Percentiles rank a stretch among this genome's conserved stretches.
These are phyloP conservation scores for Galemys pyrenaicus DNA, from an alignment of 2,113 vertebrate species.

Conservation along the genomic window DNA sequence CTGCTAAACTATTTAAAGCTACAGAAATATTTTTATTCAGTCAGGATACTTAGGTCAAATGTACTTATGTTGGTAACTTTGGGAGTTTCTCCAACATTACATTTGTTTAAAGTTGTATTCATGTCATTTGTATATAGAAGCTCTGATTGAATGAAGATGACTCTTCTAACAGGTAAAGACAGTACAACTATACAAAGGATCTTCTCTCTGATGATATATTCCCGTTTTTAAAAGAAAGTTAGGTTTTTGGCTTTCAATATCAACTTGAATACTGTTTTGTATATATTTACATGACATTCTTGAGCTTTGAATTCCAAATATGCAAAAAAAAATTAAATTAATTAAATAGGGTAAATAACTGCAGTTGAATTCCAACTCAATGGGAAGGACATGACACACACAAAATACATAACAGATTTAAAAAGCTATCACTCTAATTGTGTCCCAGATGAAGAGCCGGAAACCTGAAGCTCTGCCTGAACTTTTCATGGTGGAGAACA, in stretches of 20 bases:
- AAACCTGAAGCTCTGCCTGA: conserved; percentile 15
- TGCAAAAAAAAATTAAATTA: conserved; percentile 69
- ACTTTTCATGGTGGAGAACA: neutral
- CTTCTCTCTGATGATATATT: neutral
- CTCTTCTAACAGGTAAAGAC: neutral
- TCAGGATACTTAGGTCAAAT: neutral
- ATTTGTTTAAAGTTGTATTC: neutral
- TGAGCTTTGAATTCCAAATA: conserved; percentile 53
- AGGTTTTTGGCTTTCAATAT: neutral
- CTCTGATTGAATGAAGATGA: neutral
- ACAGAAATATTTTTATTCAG: neutral
- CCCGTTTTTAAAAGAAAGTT: neutral
- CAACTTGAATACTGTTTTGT: conserved; percentile 58
- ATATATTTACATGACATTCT: conserved; percentile 71
- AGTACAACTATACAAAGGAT: neutral
- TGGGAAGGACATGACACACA: conserved; percentile 32
- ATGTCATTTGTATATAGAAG: neutral
- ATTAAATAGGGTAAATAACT: conserved; percentile 62
- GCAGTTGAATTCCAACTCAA: conserved; percentile 37
- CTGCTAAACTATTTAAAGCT: conserved; percentile 31
- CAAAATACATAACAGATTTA: conserved; percentile 58
- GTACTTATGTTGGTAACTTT: neutral
- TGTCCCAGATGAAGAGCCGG: conserved; percentile 28
- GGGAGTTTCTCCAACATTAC: neutral
- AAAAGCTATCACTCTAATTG: conserved; percentile 56